phyloP scores from a whole-genome alignment of 1,140 invertebrate genomes.

The Aphis craccivora region DNA sequence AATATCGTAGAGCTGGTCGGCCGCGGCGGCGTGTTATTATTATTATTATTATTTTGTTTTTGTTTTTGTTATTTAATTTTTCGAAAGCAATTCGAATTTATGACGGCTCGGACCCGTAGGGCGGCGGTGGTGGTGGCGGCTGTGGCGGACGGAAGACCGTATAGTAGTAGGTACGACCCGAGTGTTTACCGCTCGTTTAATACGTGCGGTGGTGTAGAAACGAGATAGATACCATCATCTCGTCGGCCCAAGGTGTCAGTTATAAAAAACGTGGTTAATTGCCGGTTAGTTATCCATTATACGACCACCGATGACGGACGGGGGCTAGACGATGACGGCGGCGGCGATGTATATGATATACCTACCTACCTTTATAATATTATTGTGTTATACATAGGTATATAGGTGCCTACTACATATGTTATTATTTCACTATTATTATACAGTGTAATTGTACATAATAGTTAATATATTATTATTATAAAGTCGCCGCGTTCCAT shows the following conservation, averaged over 20 bases:
- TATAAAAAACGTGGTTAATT: constrained; percentile 29
- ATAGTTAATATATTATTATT: not conserved
- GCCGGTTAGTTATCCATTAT: constrained; percentile 39
- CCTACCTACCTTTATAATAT: not conserved
- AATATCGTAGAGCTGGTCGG: not conserved
- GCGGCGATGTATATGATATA: not conserved
- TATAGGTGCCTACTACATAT: not conserved
- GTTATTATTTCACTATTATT: not conserved
- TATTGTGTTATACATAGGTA: not conserved
- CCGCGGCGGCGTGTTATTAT: not conserved
- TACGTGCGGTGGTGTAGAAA: not conserved
- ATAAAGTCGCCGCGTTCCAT: not conserved
- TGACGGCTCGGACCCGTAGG: constrained; percentile 15
- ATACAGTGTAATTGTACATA: not conserved
- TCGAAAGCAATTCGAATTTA: constrained; percentile 45
- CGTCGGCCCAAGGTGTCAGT: constrained; percentile 28
- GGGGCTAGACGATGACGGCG: constrained; percentile 17
- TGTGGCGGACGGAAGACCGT: not conserved
- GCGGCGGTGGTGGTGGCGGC: not conserved
- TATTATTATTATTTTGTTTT: constrained; percentile 1
- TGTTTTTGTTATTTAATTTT: constrained; percentile 27
- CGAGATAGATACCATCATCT: constrained; percentile 30
- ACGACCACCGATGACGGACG: constrained; percentile 46
- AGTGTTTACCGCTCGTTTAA: not conserved
- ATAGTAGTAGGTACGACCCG: not conserved